Conservation (phyloP, 2,888 invertebrate genomes). For the Gastrophysa polygoni region DNA sequence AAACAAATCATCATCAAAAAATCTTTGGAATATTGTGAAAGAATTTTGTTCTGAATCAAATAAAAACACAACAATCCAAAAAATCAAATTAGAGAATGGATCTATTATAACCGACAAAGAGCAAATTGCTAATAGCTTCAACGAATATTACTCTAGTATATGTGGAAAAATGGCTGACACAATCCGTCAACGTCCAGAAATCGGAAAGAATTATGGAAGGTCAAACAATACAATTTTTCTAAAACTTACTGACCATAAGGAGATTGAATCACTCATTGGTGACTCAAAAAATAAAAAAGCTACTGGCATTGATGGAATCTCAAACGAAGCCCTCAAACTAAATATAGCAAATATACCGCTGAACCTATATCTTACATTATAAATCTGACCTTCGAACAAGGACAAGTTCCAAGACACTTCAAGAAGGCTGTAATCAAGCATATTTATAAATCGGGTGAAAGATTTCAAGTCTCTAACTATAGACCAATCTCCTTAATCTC, state of each 20-base stretch:
- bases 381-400: no score
- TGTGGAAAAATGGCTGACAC: constrained; percentile 1
- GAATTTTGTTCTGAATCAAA: not conserved
- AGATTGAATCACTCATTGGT: not conserved
- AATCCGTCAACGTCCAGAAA: constrained; percentile 4
- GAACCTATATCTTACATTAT: not conserved
- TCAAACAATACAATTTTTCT: not conserved
- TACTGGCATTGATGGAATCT: not conserved
- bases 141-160: constrained; percentile 1
- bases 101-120: constrained; percentile 2
- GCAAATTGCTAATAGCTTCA: not conserved
- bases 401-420: not conserved
- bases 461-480: not conserved
- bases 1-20: not conserved
- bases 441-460: not conserved
- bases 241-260: not conserved
- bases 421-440: not conserved
- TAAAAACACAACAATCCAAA: not conserved
- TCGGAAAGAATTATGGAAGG: not conserved
- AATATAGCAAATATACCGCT: not conserved
- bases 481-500: not conserved
- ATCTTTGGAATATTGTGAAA: constrained; percentile 7
- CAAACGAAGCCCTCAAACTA: not conserved
- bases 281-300: not conserved
- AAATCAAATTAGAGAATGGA: constrained; percentile 1